Conservation (phyloP, 2,888 invertebrate genomes). For the Hirtodrosophila trivittata region DNA sequence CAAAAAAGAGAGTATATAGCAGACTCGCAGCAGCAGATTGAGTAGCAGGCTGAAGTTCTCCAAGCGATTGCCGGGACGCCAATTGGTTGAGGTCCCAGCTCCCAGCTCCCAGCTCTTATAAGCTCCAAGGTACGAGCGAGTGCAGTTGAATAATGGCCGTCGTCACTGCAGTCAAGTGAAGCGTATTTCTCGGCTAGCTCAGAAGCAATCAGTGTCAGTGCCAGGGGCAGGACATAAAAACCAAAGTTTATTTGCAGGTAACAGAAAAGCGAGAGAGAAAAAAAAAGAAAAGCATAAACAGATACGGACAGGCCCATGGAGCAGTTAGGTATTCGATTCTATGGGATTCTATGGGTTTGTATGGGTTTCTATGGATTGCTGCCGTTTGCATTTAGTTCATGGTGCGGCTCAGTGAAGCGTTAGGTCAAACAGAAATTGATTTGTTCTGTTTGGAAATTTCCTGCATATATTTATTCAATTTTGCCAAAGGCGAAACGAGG, state of each 20-base stretch:
- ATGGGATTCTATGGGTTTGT: slow-evolving; percentile 21
- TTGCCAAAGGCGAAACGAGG: slow-evolving; percentile 28
- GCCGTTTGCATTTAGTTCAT: slow-evolving; percentile 50
- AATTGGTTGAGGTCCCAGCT: neutral
- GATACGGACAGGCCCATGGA: slow-evolving; percentile 6
- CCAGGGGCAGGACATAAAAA: slow-evolving; percentile 46
- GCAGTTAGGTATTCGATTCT: slow-evolving; percentile 11
- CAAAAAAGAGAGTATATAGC: neutral
- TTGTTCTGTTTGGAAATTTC: slow-evolving; percentile 44
- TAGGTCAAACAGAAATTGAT: slow-evolving; percentile 71
- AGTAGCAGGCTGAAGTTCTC: slow-evolving; percentile 20
- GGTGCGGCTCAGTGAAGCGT: slow-evolving; percentile 60
- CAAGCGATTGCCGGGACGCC: slow-evolving; percentile 9
- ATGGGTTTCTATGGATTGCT: slow-evolving; percentile 12
- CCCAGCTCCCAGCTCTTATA: neutral
- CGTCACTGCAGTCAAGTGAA: slow-evolving; percentile 60
- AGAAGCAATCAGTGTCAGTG: slow-evolving; percentile 65
- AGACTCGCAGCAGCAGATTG: slow-evolving; percentile 3
- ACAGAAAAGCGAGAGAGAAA: slow-evolving; percentile 13
- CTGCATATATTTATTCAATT: slow-evolving; percentile 39
- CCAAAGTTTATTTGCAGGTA: slow-evolving; percentile 63
- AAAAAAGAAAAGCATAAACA: slow-evolving; percentile 23
- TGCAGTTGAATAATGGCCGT: slow-evolving; percentile 66
- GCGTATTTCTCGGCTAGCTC: slow-evolving; percentile 31
- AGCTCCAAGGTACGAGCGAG: slow-evolving; percentile 31